Evolutionary conservation across 1,140 invertebrate genomes (phyloP), one percentile per base, ranked within the genome.

Genomic region (Zaprionus capensis): DNA sequence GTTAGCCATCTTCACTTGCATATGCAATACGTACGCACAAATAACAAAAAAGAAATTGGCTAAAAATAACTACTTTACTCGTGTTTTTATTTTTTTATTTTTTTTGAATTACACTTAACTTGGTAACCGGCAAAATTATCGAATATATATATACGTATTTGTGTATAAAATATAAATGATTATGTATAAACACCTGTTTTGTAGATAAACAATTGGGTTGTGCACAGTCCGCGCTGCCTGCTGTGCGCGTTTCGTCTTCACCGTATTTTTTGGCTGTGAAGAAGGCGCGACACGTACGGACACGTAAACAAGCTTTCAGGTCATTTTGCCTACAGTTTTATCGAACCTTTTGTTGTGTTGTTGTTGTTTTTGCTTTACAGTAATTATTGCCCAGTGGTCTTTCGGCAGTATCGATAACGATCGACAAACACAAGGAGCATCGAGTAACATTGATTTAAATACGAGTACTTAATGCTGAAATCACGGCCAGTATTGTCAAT

Each of bases 241-340:
- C 41, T 20, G 69, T 72, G 62, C 69, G 62, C 57, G 36, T 66
- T 55, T 46, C 20, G 38, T 71, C 58, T 72, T 71, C 70, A 34
- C 31, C 64, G 49, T 41, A 41, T 59, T 68, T 72, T 67, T 73
- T 34, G 64, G 65, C 70, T 68, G 38, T 49, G 69, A 57, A 49
- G 46, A 61, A 62, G 44, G 46, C 51, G 46, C 49, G 49, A 51
- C 46, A 51, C 46, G 46, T 51, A 58, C 61, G 69, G 84, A 87
- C 85, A 90, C 85, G 85, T 90, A 90, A 90, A 90, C 85, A 76
- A 70, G 66, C 74, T 68, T 69, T 83, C 78, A 71, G 76, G 70
- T 58, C 49, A 80, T 65, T 63, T 68, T 46, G 69, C 66, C 55
- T 62, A 58, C 74, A 57, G 63, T 58, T 49, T 64, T 68, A 63